Evolutionary conservation across 1,140 invertebrate species (phyloP).

Genomic region (Mycetomoellerius zeteki): DNA sequence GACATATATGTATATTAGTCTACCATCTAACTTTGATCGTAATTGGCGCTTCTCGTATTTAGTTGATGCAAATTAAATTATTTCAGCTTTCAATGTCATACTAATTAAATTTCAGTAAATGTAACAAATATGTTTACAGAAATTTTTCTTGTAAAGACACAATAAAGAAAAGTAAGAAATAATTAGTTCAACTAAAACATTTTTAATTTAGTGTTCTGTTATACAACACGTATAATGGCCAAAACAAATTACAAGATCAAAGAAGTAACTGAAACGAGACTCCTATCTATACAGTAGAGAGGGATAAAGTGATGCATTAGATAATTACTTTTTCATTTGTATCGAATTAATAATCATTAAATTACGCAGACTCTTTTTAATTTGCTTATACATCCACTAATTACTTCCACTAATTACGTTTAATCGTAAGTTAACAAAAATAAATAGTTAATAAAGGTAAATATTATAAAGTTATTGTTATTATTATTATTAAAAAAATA

Average conservation of each 20-base stretch:
- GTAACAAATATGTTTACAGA: neutral
- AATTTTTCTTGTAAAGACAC: neutral
- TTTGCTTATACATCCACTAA: neutral
- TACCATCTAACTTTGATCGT: no score
- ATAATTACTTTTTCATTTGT: conserved; percentile 33
- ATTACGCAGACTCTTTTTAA: neutral
- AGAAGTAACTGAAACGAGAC: neutral
- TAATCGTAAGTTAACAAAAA: neutral
- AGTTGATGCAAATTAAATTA: neutral
- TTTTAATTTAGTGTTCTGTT: neutral
- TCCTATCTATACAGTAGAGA: neutral
- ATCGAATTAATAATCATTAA: conserved; percentile 18
- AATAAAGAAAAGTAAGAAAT: neutral
- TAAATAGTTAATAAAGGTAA: neutral
- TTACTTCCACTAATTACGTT: neutral
- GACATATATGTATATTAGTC: no score
- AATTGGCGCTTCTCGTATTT: no score
- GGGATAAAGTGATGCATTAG: conserved; percentile 30
- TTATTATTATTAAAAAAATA: no score
- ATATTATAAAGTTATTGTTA: no score
- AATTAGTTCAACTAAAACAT: neutral
- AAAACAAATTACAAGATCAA: conserved; percentile 18
- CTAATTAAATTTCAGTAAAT: neutral
- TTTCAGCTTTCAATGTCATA: neutral
- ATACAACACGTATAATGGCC: neutral